Evolutionary conservation across 2,113 vertebrate genomes (phyloP).

Genomic region (Ciconia boyciana): DNA sequence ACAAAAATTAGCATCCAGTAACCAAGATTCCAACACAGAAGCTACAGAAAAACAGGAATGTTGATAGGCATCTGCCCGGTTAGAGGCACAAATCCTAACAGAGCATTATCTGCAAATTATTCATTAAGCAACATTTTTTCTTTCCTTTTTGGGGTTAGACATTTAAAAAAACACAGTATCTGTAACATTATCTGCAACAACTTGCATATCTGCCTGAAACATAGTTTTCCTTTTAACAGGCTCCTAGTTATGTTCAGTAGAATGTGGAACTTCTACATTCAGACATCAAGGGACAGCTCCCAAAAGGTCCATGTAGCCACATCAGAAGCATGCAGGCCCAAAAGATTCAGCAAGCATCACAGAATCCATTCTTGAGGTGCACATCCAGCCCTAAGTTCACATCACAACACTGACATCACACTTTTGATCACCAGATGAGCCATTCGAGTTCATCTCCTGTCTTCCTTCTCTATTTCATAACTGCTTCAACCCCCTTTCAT

Average conservation of each 20-base stretch:
- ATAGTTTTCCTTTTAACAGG: neutral
- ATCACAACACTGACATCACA: accelerated
- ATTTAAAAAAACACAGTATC: neutral
- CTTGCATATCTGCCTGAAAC: neutral
- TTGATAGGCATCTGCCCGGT: neutral
- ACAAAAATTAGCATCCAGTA: neutral
- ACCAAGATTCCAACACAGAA: neutral
- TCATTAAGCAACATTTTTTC: neutral
- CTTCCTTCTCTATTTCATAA: neutral
- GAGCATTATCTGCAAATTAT: constrained; percentile 20
- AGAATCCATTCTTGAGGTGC: neutral
- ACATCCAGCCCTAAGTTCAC: neutral
- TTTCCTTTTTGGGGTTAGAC: neutral
- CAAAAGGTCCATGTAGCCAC: neutral
- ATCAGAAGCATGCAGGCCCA: neutral
- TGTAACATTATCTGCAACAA: neutral
- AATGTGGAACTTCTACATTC: neutral
- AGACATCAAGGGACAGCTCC: neutral
- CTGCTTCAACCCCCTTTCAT: neutral
- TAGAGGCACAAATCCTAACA: neutral
- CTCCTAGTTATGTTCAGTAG: neutral
- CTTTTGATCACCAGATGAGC: neutral
- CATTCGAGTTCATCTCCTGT: accelerated
- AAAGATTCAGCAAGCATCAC: neutral
- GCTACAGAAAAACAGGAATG: neutral